Evolutionary conservation across 1,140 invertebrate genomes (phyloP), one percentile per base, ranked within the genome.

Genomic region (Lucilia cuprina): DNA sequence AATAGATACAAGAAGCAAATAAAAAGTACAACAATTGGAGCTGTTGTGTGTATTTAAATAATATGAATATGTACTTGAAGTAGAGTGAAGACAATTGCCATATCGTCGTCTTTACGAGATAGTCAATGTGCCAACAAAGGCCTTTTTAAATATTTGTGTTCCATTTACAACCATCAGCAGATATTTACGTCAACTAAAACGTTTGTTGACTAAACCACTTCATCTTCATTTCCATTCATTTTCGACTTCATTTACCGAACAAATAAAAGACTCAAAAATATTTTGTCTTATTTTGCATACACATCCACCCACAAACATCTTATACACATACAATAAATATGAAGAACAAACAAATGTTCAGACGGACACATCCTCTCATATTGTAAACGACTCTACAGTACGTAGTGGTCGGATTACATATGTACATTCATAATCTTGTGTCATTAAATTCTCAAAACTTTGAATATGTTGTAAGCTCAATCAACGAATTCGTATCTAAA

Each of bases 161-260:
- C 75, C 75, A 78, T 34, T 78, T 78, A 78, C 30, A 49, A n/a
- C 47, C 25, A 41, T 19, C 34, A 21, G 34, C 74, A 75, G 34
- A 25, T 35, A 13, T 35, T 49, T 78, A 49, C 75, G 75, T 35
- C 75, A 41, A 78, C 47, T 78, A 21, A 78, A 78, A 78, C 75
- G 47, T 78, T 78, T 78, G 25, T 49, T 12, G 75, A 41, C 34
- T 41, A 78, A 78, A 35, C 75, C 25, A 78, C 75, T 78, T 78
- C 75, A 78, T 78, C 30, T 78, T 35, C 75, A 78, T 78, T 35
- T 78, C 75, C 34, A 78, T 41, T 70, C 75, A 78, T 78, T 78
- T 78, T 78, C 75, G 75, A n/a, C 75, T 78, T 78, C 75, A 78
- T 78, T 78, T 78, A 34, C 75, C 47, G 34, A 78, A 49, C 34